A percentile compares a stretch with the other conserved stretches of the same genome.
Evolutionary conservation across 2,888 invertebrate genomes (phyloP).

Genomic region (Leptopilina myrica): DNA sequence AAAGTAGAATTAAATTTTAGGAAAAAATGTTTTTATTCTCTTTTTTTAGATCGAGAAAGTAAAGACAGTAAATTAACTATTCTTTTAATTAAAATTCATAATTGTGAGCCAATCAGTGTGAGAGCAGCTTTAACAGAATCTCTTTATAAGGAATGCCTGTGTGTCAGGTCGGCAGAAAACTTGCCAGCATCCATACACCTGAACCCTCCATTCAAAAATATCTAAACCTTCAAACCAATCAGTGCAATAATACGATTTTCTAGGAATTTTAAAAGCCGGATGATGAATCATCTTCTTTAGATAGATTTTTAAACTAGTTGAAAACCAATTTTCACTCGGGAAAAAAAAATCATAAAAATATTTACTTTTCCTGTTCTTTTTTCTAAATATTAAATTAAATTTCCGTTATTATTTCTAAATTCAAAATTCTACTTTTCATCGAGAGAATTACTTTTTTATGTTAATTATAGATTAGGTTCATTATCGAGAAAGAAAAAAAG

Average conservation of each 20-base stretch:
- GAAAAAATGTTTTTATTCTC: background rate
- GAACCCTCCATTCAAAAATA: constrained; percentile 15
- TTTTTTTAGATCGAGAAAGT: background rate
- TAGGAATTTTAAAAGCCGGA: constrained; percentile 1
- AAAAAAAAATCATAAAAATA: too few species aligned
- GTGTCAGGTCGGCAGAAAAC: constrained; percentile 25
- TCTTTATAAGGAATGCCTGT: constrained; percentile 26
- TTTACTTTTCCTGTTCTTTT: too few species aligned
- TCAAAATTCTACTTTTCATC: too few species aligned
- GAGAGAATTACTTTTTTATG: too few species aligned
- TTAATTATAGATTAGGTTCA: background rate
- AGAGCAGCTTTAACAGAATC: constrained; percentile 24
- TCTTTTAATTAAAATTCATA: background rate
- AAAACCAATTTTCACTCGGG: background rate
- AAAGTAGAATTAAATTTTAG: constrained; percentile 11
- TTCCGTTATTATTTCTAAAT: too few species aligned
- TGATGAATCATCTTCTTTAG: background rate
- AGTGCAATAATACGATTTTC: constrained; percentile 3
- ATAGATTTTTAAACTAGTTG: too few species aligned
- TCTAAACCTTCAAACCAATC: constrained; percentile 14
- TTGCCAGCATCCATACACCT: constrained; percentile 18
- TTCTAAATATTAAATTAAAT: too few species aligned
- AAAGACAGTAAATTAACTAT: background rate
- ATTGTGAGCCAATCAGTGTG: constrained; percentile 10
- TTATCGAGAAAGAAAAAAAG: background rate